These are phyloP conservation scores for Aphaenogaster rudis DNA, from an alignment of 1,140 invertebrate species.

Conservation along the genomic window DNA sequence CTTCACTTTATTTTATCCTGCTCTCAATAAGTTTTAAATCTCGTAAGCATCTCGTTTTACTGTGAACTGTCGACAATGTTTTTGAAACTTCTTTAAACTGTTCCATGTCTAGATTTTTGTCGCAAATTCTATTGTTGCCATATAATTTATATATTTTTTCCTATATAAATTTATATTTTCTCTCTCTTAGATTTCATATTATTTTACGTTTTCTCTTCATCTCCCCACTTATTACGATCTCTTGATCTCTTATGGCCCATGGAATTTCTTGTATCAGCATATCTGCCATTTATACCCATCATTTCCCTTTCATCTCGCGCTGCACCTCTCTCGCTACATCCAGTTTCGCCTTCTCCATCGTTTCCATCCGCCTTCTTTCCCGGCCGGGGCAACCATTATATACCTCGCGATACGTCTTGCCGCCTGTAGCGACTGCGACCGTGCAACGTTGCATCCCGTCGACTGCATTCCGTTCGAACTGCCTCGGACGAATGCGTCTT, in stretches of 20 bases:
- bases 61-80: neutral
- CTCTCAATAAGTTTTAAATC: constrained; percentile 29
- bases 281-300: constrained; percentile 51
- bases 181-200: neutral
- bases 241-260: neutral
- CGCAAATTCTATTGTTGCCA: neutral
- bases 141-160: neutral
- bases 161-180: neutral
- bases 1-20: neutral
- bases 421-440: constrained; percentile 42
- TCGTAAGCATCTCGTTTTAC: neutral
- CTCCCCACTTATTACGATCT: constrained; percentile 7
- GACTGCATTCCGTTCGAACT: constrained; percentile 56
- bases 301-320: constrained; percentile 60
- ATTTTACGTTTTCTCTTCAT: neutral
- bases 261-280: constrained; percentile 41
- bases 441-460: constrained; percentile 57
- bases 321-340: constrained; percentile 45
- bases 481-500: constrained; percentile 33
- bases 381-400: constrained; percentile 32
- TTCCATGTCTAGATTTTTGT: neutral
- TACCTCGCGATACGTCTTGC: constrained; percentile 54
- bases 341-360: constrained; percentile 52
- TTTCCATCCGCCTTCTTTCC: constrained; percentile 56
- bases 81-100: constrained; percentile 13